Evolutionary conservation across 2,113 vertebrate species (phyloP).

Genomic region (Cebus imitator): DNA sequence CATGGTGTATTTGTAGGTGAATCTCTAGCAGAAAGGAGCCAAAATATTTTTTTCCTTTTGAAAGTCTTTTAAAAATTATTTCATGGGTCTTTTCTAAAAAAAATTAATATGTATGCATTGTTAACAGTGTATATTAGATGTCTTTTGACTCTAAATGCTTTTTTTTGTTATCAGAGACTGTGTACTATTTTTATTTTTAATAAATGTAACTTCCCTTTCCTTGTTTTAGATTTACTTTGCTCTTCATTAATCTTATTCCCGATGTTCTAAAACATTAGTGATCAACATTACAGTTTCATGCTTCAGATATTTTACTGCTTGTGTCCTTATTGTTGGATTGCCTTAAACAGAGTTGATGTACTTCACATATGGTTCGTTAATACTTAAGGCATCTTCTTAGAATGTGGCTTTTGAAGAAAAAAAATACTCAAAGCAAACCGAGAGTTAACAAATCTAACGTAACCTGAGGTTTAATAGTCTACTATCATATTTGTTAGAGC

Average conservation of each 20-base stretch:
- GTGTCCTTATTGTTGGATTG: background rate
- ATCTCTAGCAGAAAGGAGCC: background rate
- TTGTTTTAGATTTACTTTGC: conserved; percentile 54
- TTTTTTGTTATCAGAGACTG: conserved; percentile 57
- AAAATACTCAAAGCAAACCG: conserved; percentile 6
- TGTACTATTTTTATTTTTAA: conserved; percentile 69
- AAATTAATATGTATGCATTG: background rate
- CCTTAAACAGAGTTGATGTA: background rate
- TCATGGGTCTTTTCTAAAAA: conserved; percentile 51
- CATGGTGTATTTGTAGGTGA: background rate
- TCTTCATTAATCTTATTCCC: conserved; percentile 36
- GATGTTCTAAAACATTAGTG: background rate
- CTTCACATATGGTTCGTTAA: background rate
- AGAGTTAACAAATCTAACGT: conserved; percentile 54
- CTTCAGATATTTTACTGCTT: background rate
- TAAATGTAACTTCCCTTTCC: conserved; percentile 65
- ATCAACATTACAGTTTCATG: background rate
- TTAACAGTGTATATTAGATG: conserved; percentile 54
- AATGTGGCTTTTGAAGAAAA: too few relatives aligned
- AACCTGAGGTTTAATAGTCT: conserved; percentile 38
- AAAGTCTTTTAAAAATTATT: background rate
- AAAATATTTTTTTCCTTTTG: background rate
- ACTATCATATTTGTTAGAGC: conserved; percentile 56
- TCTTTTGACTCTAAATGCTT: conserved; percentile 24
- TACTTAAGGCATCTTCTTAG: background rate